A percentile compares a stretch with the other conserved stretches of the same genome.
Evolutionary conservation across 2,888 invertebrate genomes (phyloP).

Genomic region (Leptogaster cylindrica): DNA sequence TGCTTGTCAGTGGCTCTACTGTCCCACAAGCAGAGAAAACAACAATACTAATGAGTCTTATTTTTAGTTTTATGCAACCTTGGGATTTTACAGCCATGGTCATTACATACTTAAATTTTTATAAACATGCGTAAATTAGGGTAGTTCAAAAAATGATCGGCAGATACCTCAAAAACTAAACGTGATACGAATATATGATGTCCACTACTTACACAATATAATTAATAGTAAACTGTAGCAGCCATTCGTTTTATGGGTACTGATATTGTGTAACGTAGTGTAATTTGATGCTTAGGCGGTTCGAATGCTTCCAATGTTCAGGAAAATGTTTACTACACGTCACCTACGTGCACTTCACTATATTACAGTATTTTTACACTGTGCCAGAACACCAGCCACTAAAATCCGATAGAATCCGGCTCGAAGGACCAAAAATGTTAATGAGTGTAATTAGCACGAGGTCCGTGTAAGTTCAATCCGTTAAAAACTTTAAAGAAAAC

Average conservation of each 20-base stretch:
- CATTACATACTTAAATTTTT: neutral
- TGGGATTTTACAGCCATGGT: neutral
- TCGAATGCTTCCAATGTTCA: no score
- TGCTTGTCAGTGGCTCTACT: constrained; percentile 30
- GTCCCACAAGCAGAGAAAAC: constrained; percentile 36
- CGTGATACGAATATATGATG: neutral
- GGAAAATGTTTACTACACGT: no score
- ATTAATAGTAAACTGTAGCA: neutral
- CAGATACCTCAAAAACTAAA: neutral
- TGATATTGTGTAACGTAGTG: neutral
- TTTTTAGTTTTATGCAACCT: no score
- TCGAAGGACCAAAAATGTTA: no score
- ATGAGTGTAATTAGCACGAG: no score
- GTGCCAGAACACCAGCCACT: no score
- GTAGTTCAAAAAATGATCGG: neutral
- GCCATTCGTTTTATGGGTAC: neutral
- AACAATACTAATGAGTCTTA: constrained; percentile 40
- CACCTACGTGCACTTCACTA: no score
- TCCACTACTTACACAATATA: neutral
- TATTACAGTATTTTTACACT: no score
- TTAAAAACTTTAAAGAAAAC: no score
- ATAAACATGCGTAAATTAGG: neutral
- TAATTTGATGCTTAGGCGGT: no score
- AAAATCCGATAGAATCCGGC: no score
- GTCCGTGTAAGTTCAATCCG: no score